Percentiles rank a stretch among this genome's conserved stretches.
Evolutionary conservation across 1,140 invertebrate species (phyloP).

Genomic region (Drosophila trapezifrons): DNA sequence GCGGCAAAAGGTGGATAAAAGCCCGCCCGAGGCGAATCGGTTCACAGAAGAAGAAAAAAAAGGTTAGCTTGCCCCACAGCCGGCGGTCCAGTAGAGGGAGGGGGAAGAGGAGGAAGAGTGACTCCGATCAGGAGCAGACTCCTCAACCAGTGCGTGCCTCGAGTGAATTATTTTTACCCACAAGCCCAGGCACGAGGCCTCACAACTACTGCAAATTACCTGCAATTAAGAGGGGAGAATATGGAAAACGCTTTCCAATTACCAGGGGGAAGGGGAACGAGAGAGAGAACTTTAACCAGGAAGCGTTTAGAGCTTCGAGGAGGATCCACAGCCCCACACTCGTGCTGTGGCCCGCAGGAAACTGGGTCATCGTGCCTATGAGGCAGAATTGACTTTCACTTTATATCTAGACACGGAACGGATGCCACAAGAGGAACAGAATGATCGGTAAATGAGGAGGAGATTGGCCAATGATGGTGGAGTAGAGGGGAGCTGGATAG

Average conservation of each 20-base stretch:
- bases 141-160: constrained; percentile 29
- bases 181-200: constrained; percentile 14
- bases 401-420: constrained; percentile 35
- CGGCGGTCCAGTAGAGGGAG: constrained; percentile 27
- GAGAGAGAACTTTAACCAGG: constrained; percentile 38
- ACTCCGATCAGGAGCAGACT: constrained; percentile 12
- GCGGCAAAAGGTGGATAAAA: too few species aligned
- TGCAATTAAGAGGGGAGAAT: constrained; percentile 43
- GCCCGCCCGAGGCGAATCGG: too few species aligned
- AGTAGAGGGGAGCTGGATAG: constrained; percentile 1
- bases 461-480: neutral
- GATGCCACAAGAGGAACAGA: constrained; percentile 43
- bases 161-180: constrained; percentile 17
- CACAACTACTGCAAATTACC: constrained; percentile 28
- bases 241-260: constrained; percentile 40
- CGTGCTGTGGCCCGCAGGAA: constrained; percentile 10
- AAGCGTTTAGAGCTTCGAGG: constrained; percentile 33
- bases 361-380: constrained; percentile 68
- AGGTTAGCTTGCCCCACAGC: constrained; percentile 64
- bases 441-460: constrained; percentile 7
- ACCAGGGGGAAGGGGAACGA: neutral
- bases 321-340: constrained; percentile 22
- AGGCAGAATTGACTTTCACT: constrained; percentile 66
- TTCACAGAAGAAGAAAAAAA: too few species aligned
- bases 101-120: constrained; percentile 10